Evolutionary conservation across 1,140 invertebrate species (phyloP).

Genomic region (Drosophila miranda): DNA sequence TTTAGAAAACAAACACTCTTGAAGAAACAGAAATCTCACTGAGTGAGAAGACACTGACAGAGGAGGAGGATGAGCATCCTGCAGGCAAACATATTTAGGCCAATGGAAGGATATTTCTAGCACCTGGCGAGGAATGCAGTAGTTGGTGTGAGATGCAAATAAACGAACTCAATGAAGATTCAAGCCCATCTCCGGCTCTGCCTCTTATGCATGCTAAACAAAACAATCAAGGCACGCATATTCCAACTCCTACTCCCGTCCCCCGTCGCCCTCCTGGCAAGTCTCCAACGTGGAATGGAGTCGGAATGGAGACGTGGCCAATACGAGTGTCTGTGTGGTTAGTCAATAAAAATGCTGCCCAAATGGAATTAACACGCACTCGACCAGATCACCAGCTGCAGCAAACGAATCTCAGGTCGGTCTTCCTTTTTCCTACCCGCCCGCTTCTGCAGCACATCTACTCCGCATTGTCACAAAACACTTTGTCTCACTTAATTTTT

Average conservation of each 20-base stretch:
- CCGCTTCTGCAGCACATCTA: slow-evolving; percentile 14
- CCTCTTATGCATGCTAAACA: slow-evolving; percentile 56
- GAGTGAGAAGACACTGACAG: not conserved
- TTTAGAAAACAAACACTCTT: too few species aligned
- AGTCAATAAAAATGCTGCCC: slow-evolving; percentile 76
- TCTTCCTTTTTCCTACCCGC: not conserved
- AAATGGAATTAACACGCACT: slow-evolving; percentile 75
- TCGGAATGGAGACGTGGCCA: not conserved
- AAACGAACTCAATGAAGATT: slow-evolving; percentile 9
- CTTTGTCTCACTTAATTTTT: slow-evolving; percentile 80
- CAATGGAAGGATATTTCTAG: not conserved
- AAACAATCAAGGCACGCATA: slow-evolving; percentile 60
- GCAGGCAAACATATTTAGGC: slow-evolving; percentile 4
- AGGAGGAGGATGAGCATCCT: slow-evolving; percentile 1
- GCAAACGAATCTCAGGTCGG: slow-evolving; percentile 17
- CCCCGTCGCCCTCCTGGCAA: not conserved
- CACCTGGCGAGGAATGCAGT: slow-evolving; percentile 1
- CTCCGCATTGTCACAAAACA: slow-evolving; percentile 72
- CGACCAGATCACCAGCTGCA: slow-evolving; percentile 27
- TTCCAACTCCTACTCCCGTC: slow-evolving; percentile 32
- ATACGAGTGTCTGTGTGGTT: slow-evolving; percentile 49
- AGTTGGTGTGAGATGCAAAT: slow-evolving; percentile 13
- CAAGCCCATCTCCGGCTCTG: slow-evolving; percentile 9
- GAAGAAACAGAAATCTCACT: too few species aligned
- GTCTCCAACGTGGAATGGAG: slow-evolving; percentile 30